Percentiles rank a stretch among this genome's conserved stretches.
Evolutionary conservation across 2,113 vertebrate species (phyloP).

Genomic region (Upupa epops): DNA sequence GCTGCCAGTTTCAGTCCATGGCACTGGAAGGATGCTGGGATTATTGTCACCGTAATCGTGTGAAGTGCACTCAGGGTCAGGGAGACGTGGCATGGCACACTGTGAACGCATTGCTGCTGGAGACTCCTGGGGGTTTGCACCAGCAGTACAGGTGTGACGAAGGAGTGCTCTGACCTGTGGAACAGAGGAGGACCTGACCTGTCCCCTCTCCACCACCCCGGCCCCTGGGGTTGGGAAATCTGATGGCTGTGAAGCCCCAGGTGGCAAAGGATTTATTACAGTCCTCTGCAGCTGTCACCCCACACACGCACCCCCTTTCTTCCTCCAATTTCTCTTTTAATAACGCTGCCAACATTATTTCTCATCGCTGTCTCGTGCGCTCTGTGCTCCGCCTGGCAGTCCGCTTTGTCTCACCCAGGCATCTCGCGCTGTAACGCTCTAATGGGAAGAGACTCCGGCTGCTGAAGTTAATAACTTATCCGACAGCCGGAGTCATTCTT

Average conservation of each 20-base stretch:
- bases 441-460: slow-evolving; percentile 29
- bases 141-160: not conserved
- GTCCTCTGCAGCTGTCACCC: not conserved
- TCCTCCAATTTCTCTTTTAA: not conserved
- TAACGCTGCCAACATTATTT: not conserved
- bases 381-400: not conserved
- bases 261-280: not conserved
- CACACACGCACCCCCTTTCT: not conserved
- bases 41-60: fast-evolving
- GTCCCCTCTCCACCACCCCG: not conserved
- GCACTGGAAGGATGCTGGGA: not conserved
- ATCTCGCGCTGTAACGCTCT: not conserved
- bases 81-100: not conserved
- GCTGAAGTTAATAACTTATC: not conserved
- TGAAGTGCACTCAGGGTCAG: not conserved
- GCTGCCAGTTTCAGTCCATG: not conserved
- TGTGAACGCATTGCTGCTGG: not conserved
- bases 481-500: not conserved
- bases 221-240: not conserved
- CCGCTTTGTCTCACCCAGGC: not conserved
- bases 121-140: not conserved
- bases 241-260: not conserved
- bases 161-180: not conserved
- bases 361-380: not conserved
- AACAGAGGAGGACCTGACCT: not conserved